These are phyloP conservation scores for Pollicipes pollicipes DNA, from an alignment of 1,140 invertebrate species.

Conservation along the genomic window DNA sequence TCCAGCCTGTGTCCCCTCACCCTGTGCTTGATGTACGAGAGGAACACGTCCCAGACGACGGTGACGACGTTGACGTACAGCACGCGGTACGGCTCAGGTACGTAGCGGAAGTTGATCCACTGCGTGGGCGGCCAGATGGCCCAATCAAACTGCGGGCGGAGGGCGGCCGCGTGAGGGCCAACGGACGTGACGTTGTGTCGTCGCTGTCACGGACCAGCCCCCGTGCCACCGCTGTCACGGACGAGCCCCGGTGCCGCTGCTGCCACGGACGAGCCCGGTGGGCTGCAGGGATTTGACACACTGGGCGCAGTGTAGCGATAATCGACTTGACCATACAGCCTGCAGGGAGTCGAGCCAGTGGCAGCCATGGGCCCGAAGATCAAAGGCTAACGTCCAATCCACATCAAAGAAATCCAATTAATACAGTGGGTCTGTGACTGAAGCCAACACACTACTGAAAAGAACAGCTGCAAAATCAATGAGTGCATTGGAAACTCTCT, in stretches of 20 bases:
- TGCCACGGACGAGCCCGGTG: neutral
- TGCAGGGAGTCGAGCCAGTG: neutral
- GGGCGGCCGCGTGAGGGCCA: too few relatives aligned
- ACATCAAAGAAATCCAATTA: too few relatives aligned
- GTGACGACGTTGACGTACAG: conserved; percentile 58
- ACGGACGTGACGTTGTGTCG: too few relatives aligned
- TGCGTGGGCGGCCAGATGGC: conserved; percentile 64
- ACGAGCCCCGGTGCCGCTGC: neutral
- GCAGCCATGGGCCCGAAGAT: too few relatives aligned
- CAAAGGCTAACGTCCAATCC: too few relatives aligned
- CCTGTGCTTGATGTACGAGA: conserved; percentile 60
- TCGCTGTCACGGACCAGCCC: conserved; percentile 6
- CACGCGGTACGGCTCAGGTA: conserved; percentile 54
- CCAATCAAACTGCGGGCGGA: conserved; percentile 45
- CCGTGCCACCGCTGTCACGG: neutral
- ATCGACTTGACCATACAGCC: conserved; percentile 4
- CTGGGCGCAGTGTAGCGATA: neutral
- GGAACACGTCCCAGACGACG: conserved; percentile 56
- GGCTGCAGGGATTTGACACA: neutral
- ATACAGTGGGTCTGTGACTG: too few relatives aligned
- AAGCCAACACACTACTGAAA: too few relatives aligned
- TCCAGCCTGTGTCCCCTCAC: conserved; percentile 21
- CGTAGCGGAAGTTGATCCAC: conserved; percentile 54
- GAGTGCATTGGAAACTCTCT: too few relatives aligned
- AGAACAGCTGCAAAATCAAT: too few relatives aligned